Conservation (phyloP, 2,113 vertebrate species). For the Notothenia coriiceps region DNA sequence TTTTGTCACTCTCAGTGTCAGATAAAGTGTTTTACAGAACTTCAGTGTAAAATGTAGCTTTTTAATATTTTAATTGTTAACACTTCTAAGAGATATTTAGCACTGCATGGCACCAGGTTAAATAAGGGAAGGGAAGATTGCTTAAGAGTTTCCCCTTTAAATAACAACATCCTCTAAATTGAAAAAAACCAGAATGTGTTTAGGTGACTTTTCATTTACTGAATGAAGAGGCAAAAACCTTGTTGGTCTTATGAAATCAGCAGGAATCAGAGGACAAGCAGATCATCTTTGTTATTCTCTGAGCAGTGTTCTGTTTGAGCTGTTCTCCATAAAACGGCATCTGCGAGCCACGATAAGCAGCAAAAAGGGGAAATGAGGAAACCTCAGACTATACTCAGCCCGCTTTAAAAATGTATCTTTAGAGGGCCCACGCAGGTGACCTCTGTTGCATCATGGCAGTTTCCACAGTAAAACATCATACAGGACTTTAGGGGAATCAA, state of each 20-base stretch:
- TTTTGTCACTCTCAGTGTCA: neutral
- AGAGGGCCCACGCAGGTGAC: conserved; percentile 66
- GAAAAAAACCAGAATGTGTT: neutral
- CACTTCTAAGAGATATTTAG: neutral
- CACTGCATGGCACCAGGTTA: neutral
- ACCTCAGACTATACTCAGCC: conserved; percentile 79
- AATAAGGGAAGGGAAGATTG: neutral
- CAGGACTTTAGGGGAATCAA: neutral
- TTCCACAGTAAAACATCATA: conserved; percentile 5
- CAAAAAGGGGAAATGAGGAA: conserved; percentile 84
- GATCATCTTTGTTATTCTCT: conserved; percentile 46
- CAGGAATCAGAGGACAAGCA: conserved; percentile 10
- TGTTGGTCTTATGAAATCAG: conserved; percentile 24
- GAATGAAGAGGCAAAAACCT: conserved; percentile 30
- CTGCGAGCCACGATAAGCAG: conserved; percentile 78
- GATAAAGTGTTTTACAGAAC: neutral
- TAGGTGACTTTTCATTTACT: conserved; percentile 4
- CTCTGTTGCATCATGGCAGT: conserved; percentile 44
- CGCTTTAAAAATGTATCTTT: conserved; percentile 63
- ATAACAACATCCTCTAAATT: conserved; percentile 30
- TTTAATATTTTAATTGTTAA: neutral
- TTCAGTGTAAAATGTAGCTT: neutral
- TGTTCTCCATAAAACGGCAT: conserved; percentile 74
- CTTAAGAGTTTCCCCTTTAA: neutral
- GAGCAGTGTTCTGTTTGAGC: conserved; percentile 57